phyloP scores from a whole-genome alignment of 2,797 vertebrate genomes.

The Lutjanus campechanus region DNA sequence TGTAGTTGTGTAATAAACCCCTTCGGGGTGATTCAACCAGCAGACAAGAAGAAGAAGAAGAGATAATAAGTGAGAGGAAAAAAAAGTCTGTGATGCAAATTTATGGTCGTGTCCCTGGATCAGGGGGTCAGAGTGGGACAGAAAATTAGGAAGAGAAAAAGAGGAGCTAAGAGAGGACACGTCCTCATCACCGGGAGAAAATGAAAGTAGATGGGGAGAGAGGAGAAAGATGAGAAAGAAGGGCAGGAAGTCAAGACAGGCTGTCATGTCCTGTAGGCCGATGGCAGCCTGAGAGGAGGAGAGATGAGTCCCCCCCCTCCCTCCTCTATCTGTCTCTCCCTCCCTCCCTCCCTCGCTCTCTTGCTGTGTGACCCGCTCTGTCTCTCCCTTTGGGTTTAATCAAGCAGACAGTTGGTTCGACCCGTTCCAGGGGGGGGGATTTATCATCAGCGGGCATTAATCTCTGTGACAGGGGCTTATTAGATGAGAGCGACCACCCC shows the following conservation, averaged over 20 bases:
- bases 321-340: constrained; percentile 14
- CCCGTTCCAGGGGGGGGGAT: constrained; percentile 51
- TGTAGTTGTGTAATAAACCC: too few relatives aligned
- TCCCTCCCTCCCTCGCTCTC: constrained; percentile 15
- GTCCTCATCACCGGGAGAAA: constrained; percentile 41
- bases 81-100: not conserved
- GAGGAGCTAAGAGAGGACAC: not conserved
- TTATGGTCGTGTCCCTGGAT: not conserved
- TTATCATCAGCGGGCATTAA: constrained; percentile 69
- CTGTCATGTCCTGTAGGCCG: constrained; percentile 57
- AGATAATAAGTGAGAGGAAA: not conserved
- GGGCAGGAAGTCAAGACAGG: constrained; percentile 58
- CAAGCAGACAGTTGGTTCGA: constrained; percentile 68
- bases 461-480: constrained; percentile 77
- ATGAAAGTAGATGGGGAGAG: constrained; percentile 23
- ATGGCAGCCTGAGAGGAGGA: constrained; percentile 45
- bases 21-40: not conserved
- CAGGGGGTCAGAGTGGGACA: constrained; percentile 9
- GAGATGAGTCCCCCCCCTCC: constrained; percentile 17
- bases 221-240: constrained; percentile 39
- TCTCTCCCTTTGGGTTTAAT: constrained; percentile 70
- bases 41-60: not conserved
- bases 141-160: not conserved
- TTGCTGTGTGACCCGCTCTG: constrained; percentile 38
- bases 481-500: constrained; percentile 71